Base-by-base conservation (phyloP, 2,888 invertebrate species). In the Selenia dentaria region DNA sequence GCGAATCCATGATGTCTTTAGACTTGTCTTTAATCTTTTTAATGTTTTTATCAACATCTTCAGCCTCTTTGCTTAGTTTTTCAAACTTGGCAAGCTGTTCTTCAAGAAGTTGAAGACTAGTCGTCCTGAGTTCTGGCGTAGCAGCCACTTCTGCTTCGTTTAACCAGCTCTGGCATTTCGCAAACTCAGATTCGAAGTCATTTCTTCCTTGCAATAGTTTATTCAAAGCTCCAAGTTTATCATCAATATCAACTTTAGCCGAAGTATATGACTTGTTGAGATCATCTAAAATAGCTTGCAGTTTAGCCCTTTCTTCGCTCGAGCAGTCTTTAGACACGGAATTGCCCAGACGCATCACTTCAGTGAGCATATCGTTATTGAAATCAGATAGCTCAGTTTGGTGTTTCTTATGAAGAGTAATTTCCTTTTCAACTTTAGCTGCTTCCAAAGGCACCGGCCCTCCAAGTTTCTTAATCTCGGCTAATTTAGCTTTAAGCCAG, bases 81-180 rank as follows among this genome's bases (percentile, higher is more conserved):
- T 95, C 94, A 67, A 96, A 97, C 84, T 97, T 97, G n/a, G 93
- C 92, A 27, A 97, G 83, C 70, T 98, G 97, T 79, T 98, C 97
- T 76, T 97, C 95, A 16, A 98, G 83, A 0, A 97, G 93, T 59
- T 96, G 96, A 11, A 97, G 91, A 65, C 94, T 96, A 0, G 96
- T 94, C 11, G 95, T 93, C 28, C 96, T 93, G 2, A 97, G 88
- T 67, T 97, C 97, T 20, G 95, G 93, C 6, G 95, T 94, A 0
- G 96, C 95, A 2, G 96, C 95, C 0, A 96, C 95, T 79, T 98
- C 97, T 16, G 96, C 96, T 83, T 98, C 96, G 59, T 96, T 95
- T 25, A 98, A 89, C 98, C 98, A 98, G 62, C 95, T 94, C 55
- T 95, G 94, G 70, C 96, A 95, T 64, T 94, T 94, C 44, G 95